Conservation (phyloP, 2,797 vertebrate genomes). For the Sebastiscus albofasciatus region DNA sequence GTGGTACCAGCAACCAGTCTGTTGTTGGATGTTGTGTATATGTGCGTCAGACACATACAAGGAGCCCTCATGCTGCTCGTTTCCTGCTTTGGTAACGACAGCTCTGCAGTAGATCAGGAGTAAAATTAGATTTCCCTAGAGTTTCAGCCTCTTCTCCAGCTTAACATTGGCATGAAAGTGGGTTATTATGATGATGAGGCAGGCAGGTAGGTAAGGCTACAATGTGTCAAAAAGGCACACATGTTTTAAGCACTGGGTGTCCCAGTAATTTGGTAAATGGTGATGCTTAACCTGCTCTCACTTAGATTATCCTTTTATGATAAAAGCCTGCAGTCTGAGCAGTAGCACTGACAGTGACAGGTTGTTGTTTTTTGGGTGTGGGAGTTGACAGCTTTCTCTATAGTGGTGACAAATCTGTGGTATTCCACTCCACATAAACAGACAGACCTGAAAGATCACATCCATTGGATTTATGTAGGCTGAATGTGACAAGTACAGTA, state of each 20-base stretch:
- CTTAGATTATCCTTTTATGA: constrained; percentile 16
- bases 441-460: background rate
- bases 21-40: background rate
- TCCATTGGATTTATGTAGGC: background rate
- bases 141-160: constrained; percentile 24
- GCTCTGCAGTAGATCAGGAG: constrained; percentile 30
- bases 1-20: background rate
- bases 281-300: constrained; percentile 27
- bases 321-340: constrained; percentile 19
- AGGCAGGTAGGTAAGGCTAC: background rate
- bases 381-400: background rate
- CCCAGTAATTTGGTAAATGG: constrained; percentile 19
- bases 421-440: background rate
- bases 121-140: constrained; percentile 64
- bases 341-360: background rate
- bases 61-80: background rate
- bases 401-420: background rate
- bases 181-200: background rate
- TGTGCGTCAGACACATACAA: background rate
- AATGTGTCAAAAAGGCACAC: background rate
- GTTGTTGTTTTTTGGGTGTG: background rate
- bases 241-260: background rate
- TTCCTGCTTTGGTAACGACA: constrained; percentile 3
- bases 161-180: background rate
- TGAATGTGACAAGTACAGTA: background rate